These are phyloP conservation scores for Melieria omissa DNA, from an alignment of 2,888 invertebrate species.

Conservation along the genomic window DNA sequence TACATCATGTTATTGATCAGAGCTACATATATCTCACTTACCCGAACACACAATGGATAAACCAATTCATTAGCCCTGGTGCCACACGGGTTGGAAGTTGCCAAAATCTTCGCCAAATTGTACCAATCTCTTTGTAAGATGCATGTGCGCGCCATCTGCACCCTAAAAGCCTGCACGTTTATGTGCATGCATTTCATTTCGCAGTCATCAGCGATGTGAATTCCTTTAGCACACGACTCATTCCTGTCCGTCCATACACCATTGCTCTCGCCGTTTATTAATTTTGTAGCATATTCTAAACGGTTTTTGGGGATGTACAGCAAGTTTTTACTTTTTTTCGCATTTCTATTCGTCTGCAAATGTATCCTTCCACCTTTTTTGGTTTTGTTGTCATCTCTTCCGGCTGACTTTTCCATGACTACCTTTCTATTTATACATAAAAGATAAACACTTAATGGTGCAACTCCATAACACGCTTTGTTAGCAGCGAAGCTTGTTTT, in stretches of 20 bases:
- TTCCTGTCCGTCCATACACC: slow-evolving; percentile 50
- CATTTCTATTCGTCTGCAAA: not conserved
- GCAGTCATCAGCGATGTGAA: slow-evolving; percentile 30
- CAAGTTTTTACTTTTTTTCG: not conserved
- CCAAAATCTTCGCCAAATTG: slow-evolving; percentile 48
- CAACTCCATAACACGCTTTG: too few relatives aligned
- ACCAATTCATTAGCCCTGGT: slow-evolving; percentile 30
- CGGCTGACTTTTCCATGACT: not conserved
- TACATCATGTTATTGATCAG: not conserved
- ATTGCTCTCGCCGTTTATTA: slow-evolving; percentile 45
- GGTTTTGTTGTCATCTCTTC: slow-evolving; percentile 13
- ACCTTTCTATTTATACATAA: not conserved
- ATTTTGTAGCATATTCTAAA: slow-evolving; percentile 45
- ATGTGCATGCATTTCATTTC: slow-evolving; percentile 12
- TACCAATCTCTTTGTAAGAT: slow-evolving; percentile 49
- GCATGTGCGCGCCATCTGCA: slow-evolving; percentile 49
- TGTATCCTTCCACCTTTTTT: slow-evolving; percentile 1
- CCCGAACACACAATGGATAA: slow-evolving; percentile 49
- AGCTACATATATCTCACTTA: slow-evolving; percentile 22
- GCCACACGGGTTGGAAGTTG: slow-evolving; percentile 33
- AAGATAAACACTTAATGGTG: not conserved
- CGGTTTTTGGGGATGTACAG: slow-evolving; percentile 16
- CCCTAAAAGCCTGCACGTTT: slow-evolving; percentile 36
- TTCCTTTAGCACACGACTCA: slow-evolving; percentile 45
- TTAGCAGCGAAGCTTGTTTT: not conserved